These are phyloP conservation scores for Saguinus midas DNA, from an alignment of 2,113 vertebrate species.

Conservation along the genomic window DNA sequence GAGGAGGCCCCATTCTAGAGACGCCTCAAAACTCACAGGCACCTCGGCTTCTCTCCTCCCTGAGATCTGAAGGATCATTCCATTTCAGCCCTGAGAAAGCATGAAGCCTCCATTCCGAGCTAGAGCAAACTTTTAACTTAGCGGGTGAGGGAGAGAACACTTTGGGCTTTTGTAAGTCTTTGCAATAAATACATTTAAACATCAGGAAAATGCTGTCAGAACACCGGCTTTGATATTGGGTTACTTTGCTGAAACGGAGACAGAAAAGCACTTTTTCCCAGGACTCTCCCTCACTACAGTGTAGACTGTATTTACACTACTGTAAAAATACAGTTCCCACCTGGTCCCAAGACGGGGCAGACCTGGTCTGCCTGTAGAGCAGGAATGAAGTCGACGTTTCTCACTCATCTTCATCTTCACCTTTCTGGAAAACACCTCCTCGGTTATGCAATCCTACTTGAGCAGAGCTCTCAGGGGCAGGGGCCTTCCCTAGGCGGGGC, in stretches of 20 bases:
- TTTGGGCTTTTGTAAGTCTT: no score
- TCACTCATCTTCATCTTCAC: background rate
- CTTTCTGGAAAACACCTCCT: background rate
- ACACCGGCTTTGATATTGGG: no score
- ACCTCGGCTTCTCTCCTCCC: fast-evolving
- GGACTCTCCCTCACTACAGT: background rate
- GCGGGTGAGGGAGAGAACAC: background rate
- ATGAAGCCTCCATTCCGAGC: fast-evolving
- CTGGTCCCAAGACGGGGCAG: background rate
- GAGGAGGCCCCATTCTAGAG: background rate
- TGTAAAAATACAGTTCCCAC: background rate
- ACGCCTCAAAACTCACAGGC: fast-evolving
- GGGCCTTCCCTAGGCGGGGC: fast-evolving
- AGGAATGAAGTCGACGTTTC: fast-evolving
- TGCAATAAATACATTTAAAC: no score
- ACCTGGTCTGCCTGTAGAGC: fast-evolving
- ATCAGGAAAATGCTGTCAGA: no score
- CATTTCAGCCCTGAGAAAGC: background rate
- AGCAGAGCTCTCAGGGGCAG: fast-evolving
- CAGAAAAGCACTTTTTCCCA: background rate
- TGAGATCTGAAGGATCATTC: no score
- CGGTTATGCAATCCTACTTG: no score
- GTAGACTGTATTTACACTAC: no score
- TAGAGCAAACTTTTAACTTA: no score
- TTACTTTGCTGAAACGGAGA: fast-evolving